Conservation (phyloP, 2,888 invertebrate species). For the Stratiomys singularior region DNA sequence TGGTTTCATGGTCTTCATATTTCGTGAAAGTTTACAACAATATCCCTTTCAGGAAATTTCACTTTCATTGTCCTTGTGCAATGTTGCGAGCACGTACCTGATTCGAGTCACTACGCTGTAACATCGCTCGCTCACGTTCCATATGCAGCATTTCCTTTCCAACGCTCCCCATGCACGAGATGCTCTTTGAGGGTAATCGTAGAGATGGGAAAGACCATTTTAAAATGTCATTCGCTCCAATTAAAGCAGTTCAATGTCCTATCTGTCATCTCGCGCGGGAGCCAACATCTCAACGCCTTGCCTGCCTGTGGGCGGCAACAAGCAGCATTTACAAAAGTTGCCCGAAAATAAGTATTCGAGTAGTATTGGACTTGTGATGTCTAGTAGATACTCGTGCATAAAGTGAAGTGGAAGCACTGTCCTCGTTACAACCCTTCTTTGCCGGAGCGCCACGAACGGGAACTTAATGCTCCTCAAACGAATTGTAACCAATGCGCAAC, state of each 20-base stretch:
- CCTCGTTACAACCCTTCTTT: slow-evolving; percentile 33
- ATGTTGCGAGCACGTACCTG: background rate
- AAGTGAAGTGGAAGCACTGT: slow-evolving; percentile 10
- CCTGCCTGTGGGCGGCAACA: background rate
- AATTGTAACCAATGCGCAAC: slow-evolving; percentile 33
- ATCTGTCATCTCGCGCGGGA: slow-evolving; percentile 21
- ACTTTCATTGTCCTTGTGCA: slow-evolving; percentile 38
- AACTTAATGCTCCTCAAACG: slow-evolving; percentile 31
- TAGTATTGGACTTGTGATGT: slow-evolving; percentile 2
- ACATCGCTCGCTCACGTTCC: background rate
- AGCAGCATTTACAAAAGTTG: slow-evolving; percentile 4
- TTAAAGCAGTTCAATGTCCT: slow-evolving; percentile 41
- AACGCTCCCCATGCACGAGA: background rate
- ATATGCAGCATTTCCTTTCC: background rate
- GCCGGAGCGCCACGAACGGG: background rate
- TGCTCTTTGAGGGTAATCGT: background rate
- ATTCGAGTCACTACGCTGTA: background rate
- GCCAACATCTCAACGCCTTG: background rate
- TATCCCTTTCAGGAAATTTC: slow-evolving; percentile 25
- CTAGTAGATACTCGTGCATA: background rate
- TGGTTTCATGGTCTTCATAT: slow-evolving; percentile 15
- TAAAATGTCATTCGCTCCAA: slow-evolving; percentile 41
- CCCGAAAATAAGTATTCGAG: slow-evolving; percentile 10
- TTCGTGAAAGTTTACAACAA: slow-evolving; percentile 19
- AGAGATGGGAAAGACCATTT: slow-evolving; percentile 13